Conservation (phyloP, 2,797 vertebrate species). For the Scyliorhinus canicula region DNA sequence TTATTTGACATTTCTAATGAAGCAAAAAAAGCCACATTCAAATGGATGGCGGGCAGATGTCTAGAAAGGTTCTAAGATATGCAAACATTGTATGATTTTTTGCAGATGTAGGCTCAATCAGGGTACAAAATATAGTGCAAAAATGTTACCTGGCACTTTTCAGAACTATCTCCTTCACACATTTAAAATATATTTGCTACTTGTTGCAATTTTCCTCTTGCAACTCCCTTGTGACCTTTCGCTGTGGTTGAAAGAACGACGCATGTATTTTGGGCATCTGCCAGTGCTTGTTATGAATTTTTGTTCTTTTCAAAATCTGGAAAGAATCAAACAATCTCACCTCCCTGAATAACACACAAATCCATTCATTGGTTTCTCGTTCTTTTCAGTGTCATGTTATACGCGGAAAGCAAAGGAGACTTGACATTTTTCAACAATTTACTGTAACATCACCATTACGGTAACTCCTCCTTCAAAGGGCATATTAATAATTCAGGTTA, state of each 20-base stretch:
- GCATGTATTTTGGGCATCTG: background rate
- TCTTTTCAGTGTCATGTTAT: background rate
- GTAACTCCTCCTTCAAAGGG: background rate
- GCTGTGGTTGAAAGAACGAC: background rate
- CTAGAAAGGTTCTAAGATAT: background rate
- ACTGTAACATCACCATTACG: background rate
- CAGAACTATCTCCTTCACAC: background rate
- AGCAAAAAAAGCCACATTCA: background rate
- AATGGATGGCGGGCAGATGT: background rate
- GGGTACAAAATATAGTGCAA: background rate
- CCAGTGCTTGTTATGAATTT: background rate
- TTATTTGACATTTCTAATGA: background rate
- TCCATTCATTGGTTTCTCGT: background rate
- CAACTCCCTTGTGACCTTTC: background rate
- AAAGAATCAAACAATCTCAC: background rate
- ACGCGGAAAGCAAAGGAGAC: background rate
- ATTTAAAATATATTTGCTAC: background rate
- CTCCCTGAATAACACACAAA: background rate
- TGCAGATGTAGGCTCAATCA: background rate
- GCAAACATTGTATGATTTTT: background rate
- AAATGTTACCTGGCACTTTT: background rate
- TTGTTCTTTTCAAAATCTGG: background rate
- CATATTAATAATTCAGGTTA: constrained; percentile 25
- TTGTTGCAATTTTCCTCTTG: background rate
- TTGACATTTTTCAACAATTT: background rate